phyloP scores from a whole-genome alignment of 1,140 invertebrate species.

The Drosophila suzukii region DNA sequence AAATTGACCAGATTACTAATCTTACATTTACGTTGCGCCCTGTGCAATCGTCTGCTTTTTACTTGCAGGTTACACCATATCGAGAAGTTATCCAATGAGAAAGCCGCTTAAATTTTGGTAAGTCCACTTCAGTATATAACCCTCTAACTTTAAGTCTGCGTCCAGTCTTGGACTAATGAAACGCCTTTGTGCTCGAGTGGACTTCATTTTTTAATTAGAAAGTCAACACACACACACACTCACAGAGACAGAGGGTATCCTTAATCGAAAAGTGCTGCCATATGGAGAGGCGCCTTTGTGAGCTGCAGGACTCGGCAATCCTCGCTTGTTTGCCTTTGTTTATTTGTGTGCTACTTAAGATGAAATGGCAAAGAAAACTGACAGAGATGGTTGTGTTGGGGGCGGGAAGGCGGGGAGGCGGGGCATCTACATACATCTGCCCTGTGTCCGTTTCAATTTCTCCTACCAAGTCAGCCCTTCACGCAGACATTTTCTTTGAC shows the following conservation, averaged over 20 bases:
- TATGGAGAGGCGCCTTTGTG: constrained; percentile 59
- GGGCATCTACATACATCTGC: constrained; percentile 9
- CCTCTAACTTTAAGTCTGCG: constrained; percentile 35
- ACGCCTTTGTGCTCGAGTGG: constrained; percentile 56
- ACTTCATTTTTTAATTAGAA: constrained; percentile 79
- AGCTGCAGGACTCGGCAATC: constrained; percentile 33
- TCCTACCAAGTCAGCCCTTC: constrained; percentile 53
- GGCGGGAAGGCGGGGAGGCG: too few relatives aligned
- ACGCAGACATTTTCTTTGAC: constrained; percentile 75
- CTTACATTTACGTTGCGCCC: constrained; percentile 65
- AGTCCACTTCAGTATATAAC: constrained; percentile 42
- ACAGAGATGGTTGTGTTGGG: constrained; percentile 33
- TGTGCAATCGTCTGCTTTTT: constrained; percentile 69
- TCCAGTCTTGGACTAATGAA: constrained; percentile 51
- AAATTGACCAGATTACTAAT: constrained; percentile 72
- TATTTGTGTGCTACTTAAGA: constrained; percentile 82
- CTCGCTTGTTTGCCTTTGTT: constrained; percentile 61
- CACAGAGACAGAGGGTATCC: constrained; percentile 17
- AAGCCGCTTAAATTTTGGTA: constrained; percentile 84
- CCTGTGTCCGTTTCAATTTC: constrained; percentile 78
- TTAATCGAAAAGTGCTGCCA: constrained; percentile 57
- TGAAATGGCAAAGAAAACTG: constrained; percentile 81
- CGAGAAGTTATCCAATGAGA: constrained; percentile 85
- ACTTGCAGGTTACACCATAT: constrained; percentile 84
- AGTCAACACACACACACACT: constrained; percentile 58